Base-by-base conservation (phyloP, 2,797 vertebrate species). In the Sardinella longiceps region DNA sequence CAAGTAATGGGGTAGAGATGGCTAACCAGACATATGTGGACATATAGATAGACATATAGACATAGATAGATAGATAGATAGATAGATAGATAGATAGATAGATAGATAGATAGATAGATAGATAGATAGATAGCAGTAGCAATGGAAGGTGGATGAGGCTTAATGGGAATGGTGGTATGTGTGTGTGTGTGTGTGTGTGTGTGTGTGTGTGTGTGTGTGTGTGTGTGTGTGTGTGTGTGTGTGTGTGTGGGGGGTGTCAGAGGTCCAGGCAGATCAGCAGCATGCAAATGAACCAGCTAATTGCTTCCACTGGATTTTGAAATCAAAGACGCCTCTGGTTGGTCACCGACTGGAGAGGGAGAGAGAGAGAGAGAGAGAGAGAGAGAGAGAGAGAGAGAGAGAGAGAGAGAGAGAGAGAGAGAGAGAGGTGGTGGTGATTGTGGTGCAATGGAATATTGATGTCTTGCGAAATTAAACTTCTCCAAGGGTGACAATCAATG, bases 241-340 rank as follows among this genome's bases (percentile, higher is more conserved):
- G 46, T 5, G 46, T 5, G 46, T 5, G 45, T 46, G 45, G 5
- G 10, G 15, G 85, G 66, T 88, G 90, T 46, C 89, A 91, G 56
- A 90, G 91, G 50, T 88, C 56, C 53, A 2, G 2, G 18, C 14
- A 0, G 80, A 86, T 82, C 66, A 86, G 63, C 23, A 63, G 46
- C 74, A 94, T 92, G 94, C 89, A 94, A 94, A 94, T 93, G 91
- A 95, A 91, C 88, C 88, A 92, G 91, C 92, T 94, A 94, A 94
- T 94, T 93, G 92, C 93, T 93, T 95, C 90, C 92, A 93, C 88
- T 94, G 93, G 93, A 95, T 94, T 94, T 94, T 93, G 91, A 94
- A 94, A 94, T 93, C 89, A 92, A 95, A 94, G 83, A 89, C 85
- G 1, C 30, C 81, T 86, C 84, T 85, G 89, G 80, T 50, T 50